Evolutionary conservation across 2,113 vertebrate genomes (phyloP), one percentile per base, ranked within the genome.

Genomic region (Hippocampus zosterae): DNA sequence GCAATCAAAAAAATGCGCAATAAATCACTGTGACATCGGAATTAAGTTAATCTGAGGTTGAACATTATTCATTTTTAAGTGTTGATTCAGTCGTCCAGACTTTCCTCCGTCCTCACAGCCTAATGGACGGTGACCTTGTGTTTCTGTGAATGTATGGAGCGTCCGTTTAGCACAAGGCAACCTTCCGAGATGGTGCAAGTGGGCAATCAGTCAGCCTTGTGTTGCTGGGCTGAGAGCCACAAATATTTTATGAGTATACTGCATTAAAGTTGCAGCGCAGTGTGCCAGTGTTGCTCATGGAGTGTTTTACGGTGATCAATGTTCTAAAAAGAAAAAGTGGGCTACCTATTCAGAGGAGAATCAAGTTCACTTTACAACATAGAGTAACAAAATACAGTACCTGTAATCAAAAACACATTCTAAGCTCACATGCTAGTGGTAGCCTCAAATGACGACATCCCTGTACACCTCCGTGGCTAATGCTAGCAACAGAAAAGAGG

Each of bases 171-270:
- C 8, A 9, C 68, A 53, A 72, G 72, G 63, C 40, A 56, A 72
- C 65, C 69, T 76, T 77, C 71, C 5, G 9, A 74, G 65, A 73
- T 70, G 70, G 71, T 79, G 74, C 72, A 73, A 10, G 46, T 11
- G 74, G 69, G 60, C 73, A 56, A 74, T 69, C 71, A 78, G 75
- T 73, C 69, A 80, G 74, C 76, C 67, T 67, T 72, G 73, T 64
- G 69, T 72, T 72, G 76, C 82, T 81, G 81, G 78, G 85, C 84
- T 80, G 77, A 67, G 70, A 73, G 83, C 69, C 72, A 87, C 82
- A 90, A 88, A 90, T 89, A 90, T 89, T 90, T 89, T 73, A 89
- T 89, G 84, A 89, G 78, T 85, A 64, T 71, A 67, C 69, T 67
- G 77, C 84, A 88, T 90, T 88, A 87, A 90, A 89, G 84, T 89